Percentiles rank a stretch among this genome's conserved stretches.
Evolutionary conservation across 23 tunicate genomes (phyloP).

Genomic region (Aplidium turbinatum): DNA sequence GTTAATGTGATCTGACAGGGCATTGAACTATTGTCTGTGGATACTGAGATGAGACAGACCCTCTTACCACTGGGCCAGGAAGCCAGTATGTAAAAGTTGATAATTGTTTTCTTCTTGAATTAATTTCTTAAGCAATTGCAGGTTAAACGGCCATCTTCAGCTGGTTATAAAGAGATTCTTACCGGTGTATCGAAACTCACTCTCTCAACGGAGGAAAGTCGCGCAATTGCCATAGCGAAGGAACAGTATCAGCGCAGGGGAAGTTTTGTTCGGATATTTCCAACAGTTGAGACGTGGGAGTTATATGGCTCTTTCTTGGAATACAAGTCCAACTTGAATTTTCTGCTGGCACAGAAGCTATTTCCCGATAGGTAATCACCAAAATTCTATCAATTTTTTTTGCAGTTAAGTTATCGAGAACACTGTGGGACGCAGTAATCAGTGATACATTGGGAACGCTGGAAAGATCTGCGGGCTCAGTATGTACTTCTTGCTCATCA

Average conservation of each 20-base stretch:
- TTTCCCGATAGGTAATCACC: constrained; percentile 86
- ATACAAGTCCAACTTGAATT: constrained; percentile 75
- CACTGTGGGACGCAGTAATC: no score
- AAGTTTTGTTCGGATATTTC: constrained; percentile 87
- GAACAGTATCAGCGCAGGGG: constrained; percentile 97
- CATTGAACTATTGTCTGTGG: no score
- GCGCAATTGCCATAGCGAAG: constrained; percentile 64
- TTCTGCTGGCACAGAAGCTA: constrained; percentile 77
- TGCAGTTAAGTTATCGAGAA: no score
- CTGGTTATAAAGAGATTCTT: constrained; percentile 41
- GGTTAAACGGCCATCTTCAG: constrained; percentile 50
- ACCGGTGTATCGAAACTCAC: constrained; percentile 8
- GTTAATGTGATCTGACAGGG: no score
- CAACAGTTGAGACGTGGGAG: constrained; percentile 96
- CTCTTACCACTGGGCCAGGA: no score
- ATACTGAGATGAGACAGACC: no score
- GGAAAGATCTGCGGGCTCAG: no score
- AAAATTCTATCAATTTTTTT: no score
- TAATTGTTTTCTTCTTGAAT: no score
- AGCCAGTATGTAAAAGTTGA: no score
- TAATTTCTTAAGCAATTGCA: not conserved
- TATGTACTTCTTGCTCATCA: no score
- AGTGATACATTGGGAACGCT: no score
- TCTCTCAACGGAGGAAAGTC: constrained; percentile 64
- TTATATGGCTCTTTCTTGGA: constrained; percentile 86